These are phyloP conservation scores for Andrena minutula DNA, from an alignment of 2,888 invertebrate genomes.

Conservation along the genomic window DNA sequence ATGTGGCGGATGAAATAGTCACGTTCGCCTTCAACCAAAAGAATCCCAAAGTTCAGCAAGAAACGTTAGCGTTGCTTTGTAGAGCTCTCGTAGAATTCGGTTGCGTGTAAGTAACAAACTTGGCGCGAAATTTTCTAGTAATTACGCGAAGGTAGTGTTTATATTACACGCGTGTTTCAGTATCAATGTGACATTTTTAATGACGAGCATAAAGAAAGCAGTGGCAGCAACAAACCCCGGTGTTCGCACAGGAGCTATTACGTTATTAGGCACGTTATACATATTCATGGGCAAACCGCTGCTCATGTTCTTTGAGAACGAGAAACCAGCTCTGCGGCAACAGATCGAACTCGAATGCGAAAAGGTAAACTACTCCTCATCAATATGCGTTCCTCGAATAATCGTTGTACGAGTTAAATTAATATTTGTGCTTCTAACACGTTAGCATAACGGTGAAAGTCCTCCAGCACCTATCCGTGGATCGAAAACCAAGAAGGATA, in stretches of 20 bases:
- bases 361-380: constrained; percentile 86
- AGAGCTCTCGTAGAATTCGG: constrained; percentile 95
- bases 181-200: constrained; percentile 90
- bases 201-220: constrained; percentile 93
- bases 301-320: constrained; percentile 93
- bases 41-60: constrained; percentile 96
- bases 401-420: background rate
- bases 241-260: constrained; percentile 92
- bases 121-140: background rate
- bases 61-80: constrained; percentile 93
- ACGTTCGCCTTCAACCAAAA: constrained; percentile 93
- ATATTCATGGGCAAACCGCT: constrained; percentile 92
- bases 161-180: constrained; percentile 76
- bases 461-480: constrained; percentile 77
- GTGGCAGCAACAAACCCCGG: constrained; percentile 94
- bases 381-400: background rate
- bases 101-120: constrained; percentile 88
- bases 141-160: constrained; percentile 15
- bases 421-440: constrained; percentile 13
- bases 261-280: constrained; percentile 91
- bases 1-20: constrained; percentile 90
- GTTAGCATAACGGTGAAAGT: constrained; percentile 74
- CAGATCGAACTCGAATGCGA: constrained; percentile 95
- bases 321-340: constrained; percentile 93
- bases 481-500: constrained; percentile 70